phyloP scores from a whole-genome alignment of 1,140 invertebrate genomes.

The Adelges cooleyi region DNA sequence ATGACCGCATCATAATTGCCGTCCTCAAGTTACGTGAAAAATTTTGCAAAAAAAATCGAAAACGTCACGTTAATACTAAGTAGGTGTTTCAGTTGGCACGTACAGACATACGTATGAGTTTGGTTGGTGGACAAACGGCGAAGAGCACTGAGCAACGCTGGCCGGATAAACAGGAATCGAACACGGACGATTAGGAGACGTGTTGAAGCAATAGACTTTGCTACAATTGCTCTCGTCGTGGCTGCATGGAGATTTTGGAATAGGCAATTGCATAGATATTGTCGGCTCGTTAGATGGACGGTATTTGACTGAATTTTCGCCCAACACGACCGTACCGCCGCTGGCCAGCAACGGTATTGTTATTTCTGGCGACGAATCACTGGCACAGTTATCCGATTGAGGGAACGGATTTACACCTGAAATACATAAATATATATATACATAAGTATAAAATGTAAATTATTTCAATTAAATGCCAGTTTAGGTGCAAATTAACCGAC shows the following conservation, averaged over 20 bases:
- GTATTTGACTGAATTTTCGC: constrained; percentile 1
- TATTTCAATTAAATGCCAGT: too few species aligned
- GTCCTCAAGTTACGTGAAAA: too few species aligned
- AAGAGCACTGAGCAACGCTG: not conserved
- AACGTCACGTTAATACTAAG: not conserved
- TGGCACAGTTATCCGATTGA: not conserved
- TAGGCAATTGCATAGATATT: not conserved
- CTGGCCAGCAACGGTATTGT: constrained; percentile 3
- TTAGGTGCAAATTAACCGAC: too few species aligned
- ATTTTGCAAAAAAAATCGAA: not conserved
- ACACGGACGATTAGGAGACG: not conserved
- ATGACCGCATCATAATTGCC: too few species aligned
- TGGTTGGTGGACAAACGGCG: not conserved
- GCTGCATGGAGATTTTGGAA: constrained; percentile 7
- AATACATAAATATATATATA: too few species aligned
- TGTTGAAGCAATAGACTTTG: not conserved
- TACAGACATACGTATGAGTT: not conserved
- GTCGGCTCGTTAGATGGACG: not conserved
- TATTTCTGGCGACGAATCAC: not conserved
- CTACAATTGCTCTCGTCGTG: constrained; percentile 8
- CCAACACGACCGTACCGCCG: not conserved
- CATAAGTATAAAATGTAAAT: too few species aligned
- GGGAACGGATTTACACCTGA: not conserved
- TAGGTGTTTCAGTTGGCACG: not conserved
- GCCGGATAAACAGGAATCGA: not conserved